Evolutionary conservation across 1,140 invertebrate species (phyloP).

Genomic region (Apis laboriosa): DNA sequence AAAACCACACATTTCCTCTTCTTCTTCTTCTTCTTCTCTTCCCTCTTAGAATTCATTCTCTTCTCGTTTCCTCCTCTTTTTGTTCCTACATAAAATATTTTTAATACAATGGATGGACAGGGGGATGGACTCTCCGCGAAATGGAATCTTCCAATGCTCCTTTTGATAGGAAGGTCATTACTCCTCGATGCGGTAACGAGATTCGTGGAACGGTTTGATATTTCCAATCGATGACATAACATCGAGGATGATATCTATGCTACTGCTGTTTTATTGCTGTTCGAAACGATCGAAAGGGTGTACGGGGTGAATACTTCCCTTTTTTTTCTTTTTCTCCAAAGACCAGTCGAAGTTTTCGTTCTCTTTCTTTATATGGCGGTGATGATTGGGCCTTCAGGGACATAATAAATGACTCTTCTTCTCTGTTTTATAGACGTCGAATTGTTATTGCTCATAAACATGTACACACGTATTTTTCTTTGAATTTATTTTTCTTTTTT

Average conservation of each 20-base stretch:
- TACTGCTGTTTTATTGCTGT: background rate
- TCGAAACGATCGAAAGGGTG: background rate
- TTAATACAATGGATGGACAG: constrained; percentile 49
- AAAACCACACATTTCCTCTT: constrained; percentile 8
- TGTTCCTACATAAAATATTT: constrained; percentile 52
- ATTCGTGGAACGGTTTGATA: constrained; percentile 20
- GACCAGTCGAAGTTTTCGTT: background rate
- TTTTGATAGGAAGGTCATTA: constrained; percentile 30
- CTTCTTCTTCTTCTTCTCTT: background rate
- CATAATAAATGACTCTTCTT: background rate
- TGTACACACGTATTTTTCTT: too few relatives aligned
- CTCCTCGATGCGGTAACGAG: constrained; percentile 21
- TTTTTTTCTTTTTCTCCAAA: fast-evolving
- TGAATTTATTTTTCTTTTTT: too few relatives aligned
- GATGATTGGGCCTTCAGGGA: background rate
- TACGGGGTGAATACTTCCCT: background rate
- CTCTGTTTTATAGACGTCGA: too few relatives aligned
- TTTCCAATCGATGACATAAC: constrained; percentile 31
- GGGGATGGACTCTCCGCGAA: constrained; percentile 5
- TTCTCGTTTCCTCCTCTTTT: background rate
- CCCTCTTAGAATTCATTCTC: background rate
- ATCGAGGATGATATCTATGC: background rate
- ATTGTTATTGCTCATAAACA: background rate
- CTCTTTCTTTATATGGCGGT: background rate
- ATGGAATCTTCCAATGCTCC: constrained; percentile 18